Evolutionary conservation across 2,888 invertebrate genomes (phyloP), one percentile per base, ranked within the genome.

Genomic region (Noctua janthina): DNA sequence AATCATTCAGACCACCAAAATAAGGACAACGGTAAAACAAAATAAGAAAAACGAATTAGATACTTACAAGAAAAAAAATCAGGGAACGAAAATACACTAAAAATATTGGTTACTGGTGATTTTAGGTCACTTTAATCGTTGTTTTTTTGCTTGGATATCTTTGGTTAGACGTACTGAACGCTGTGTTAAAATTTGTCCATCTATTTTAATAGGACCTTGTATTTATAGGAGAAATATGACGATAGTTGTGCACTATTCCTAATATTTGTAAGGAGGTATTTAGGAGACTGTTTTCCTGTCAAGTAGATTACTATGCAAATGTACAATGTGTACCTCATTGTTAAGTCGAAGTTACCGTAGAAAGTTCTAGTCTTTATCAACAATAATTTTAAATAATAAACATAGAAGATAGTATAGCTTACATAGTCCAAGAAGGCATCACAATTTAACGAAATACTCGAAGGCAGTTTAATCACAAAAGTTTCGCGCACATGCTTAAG

Each of bases 301-400:
- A 79, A 78, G 7, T 72, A 76, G 66, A 75, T 67, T 73, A 71
- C 11, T 69, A 54, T 54, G 39, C 73, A 76, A 39, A 46, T 43
- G 43, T 74, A 82, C 59, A 72, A 72, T 70, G 39, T 70, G 76
- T 66, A 81, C 79, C 83, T 87, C 79, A 83, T 59, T 77, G 71
- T 77, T 66, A 77, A 78, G 46, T 81, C 62, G 67, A 81, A 51
- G 88, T 86, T 87, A 89, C 78, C 86, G 86, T 83, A 76, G 66
- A 70, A 81, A 68, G 67, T 84, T 88, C 88, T 88, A 88, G 88
- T 88, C 88, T 78, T 72, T 89, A 76, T 46, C 68, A 73, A 82
- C 69, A 76, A 71, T 82, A 74, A 66, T 79, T 67, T 71, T 70
- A 70, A 76, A 62, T 56, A 78, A 49, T 85, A 43, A 64, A 73